Base-by-base conservation (phyloP, 2,888 invertebrate genomes). In the Athrips mouffetella region DNA sequence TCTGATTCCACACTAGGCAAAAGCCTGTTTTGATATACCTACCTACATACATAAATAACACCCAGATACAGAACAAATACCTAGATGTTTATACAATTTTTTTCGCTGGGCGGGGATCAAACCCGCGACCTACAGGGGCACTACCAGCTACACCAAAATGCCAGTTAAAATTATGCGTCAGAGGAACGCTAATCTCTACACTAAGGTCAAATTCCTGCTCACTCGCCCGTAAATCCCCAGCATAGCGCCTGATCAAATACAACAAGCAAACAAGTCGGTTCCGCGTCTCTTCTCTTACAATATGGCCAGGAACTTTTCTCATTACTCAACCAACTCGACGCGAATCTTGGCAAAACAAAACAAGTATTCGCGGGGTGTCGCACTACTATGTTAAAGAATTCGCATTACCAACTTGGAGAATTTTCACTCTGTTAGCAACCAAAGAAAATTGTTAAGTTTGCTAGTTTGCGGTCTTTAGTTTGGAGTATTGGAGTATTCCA, bases 281-380 rank as follows among this genome's bases (percentile, higher is more conserved):
- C 30, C 16, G 10, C 18, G 30, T 21, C 10, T 1, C n/a, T 3
- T 39, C 18, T n/a, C 2, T 20, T 29, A 44, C 44, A 44, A 44
- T 30, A 44, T 44, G 44, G 44, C 23, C 35, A 45, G 35, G 45
- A 50, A 50, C 35, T 50, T 50, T 50, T 41, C 50, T 50, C 50
- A 50, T 50, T 50, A 50, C 35, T 50, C 46, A 45, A 16, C n/a
- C 11, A 13, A 39, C 21, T 15, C 20, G 6, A 16, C 20, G 35
- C 18, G 41, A 33, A 41, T 45, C 45, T 50, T 42, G 25, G 21
- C 16, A 35, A 50, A 50, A 42, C 50, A 50, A 46, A 46, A 50
- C 46, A 50, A 50, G 46, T 46, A 45, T 46, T 23, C 44, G 42
- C 16, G 42, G 18, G 30, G 31, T 47, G 47, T 47, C 40, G 42